Conservation (phyloP, 2,113 vertebrate genomes). For the Callionymus lyra region DNA sequence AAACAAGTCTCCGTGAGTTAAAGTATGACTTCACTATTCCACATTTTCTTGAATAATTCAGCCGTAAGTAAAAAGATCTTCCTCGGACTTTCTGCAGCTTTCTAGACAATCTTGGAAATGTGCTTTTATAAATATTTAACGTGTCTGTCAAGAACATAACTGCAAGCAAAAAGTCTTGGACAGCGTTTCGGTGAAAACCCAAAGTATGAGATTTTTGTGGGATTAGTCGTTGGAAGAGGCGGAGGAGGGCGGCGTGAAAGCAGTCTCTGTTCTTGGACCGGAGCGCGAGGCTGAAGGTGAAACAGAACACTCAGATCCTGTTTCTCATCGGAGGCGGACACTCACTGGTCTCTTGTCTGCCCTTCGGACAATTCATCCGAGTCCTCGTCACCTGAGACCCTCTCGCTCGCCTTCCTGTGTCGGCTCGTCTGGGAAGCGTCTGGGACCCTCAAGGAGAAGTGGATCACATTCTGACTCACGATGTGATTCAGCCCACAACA, state of each 20-base stretch:
- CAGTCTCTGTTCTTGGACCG: conserved; percentile 42
- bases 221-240: conserved; percentile 2
- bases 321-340: conserved; percentile 42
- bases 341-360: conserved; percentile 33
- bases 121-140: too few relatives aligned
- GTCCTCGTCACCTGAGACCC: conserved; percentile 45
- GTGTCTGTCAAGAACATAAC: too few relatives aligned
- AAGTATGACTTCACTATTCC: too few relatives aligned
- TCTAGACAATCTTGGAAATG: too few relatives aligned
- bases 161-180: conserved; percentile 11
- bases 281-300: conserved; percentile 27
- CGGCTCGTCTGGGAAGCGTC: conserved; percentile 23
- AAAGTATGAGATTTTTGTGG: conserved; percentile 4
- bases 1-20: too few relatives aligned
- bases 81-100: too few relatives aligned
- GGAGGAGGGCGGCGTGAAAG: neutral
- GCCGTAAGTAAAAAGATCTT: too few relatives aligned
- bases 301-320: conserved; percentile 41
- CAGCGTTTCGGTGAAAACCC: too few relatives aligned
- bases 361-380: conserved; percentile 31
- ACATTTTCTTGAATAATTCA: too few relatives aligned
- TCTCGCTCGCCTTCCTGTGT: neutral
- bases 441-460: conserved; percentile 37
- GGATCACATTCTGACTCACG: conserved; percentile 33
- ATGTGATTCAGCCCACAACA: conserved; percentile 11